These are phyloP conservation scores for Caiman crocodilus DNA, from an alignment of 2,797 vertebrate genomes.

Conservation along the genomic window DNA sequence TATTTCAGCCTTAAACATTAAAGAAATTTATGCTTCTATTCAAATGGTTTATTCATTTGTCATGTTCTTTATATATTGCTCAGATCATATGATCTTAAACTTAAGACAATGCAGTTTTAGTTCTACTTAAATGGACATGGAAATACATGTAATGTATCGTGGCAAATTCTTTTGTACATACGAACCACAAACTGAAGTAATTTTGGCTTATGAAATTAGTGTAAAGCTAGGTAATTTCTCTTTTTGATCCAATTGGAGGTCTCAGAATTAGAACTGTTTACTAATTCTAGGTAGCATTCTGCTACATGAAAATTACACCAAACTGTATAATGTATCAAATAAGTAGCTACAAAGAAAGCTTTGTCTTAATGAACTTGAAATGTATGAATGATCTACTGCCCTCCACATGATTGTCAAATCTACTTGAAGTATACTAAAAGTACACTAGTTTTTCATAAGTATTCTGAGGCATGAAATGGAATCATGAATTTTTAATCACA, in stretches of 20 bases:
- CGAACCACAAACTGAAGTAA: neutral
- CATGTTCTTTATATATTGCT: no score
- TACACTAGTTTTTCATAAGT: constrained; percentile 31
- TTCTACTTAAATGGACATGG: neutral
- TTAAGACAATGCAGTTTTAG: neutral
- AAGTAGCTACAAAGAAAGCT: neutral
- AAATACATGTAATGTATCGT: neutral
- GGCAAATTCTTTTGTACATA: neutral
- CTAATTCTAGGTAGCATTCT: neutral
- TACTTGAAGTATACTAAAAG: constrained; percentile 45
- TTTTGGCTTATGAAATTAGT: neutral
- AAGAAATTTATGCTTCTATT: neutral
- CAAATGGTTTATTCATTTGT: no score
- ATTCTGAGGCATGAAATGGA: constrained; percentile 61
- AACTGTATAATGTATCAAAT: neutral
- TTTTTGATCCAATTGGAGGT: neutral
- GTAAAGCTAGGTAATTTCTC: neutral
- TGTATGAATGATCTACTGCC: neutral
- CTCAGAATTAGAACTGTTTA: neutral
- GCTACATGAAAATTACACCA: neutral
- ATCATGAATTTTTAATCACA: constrained; percentile 60
- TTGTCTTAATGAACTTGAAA: constrained; percentile 3
- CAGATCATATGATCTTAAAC: neutral
- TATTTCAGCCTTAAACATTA: neutral
- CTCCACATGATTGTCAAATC: constrained; percentile 38